A percentile compares a stretch with the other conserved stretches of the same genome.
These are phyloP conservation scores for Eueremaeus valkanovi DNA, from an alignment of 2,888 invertebrate species.

Conservation along the genomic window DNA sequence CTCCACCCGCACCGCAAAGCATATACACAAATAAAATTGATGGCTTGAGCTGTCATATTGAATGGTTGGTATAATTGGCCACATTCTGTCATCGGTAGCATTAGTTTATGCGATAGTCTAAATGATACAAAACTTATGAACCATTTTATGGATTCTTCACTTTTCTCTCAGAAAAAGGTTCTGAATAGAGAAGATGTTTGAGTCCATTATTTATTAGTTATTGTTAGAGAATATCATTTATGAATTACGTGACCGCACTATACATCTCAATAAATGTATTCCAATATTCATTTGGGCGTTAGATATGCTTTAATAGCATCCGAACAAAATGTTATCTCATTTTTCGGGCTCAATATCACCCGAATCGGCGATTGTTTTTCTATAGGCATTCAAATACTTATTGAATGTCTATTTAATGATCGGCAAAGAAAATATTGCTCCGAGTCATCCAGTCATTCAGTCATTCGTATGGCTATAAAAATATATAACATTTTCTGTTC, in stretches of 20 bases:
- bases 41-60: not conserved
- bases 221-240: conserved; percentile 24
- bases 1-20: not conserved
- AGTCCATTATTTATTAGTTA: conserved; percentile 27
- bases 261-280: conserved; percentile 26
- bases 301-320: not conserved
- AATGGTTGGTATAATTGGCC: not conserved
- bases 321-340: not conserved
- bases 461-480: too few species aligned
- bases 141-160: conserved; percentile 6
- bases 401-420: conserved; percentile 31
- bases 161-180: not conserved
- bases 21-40: conserved; percentile 12
- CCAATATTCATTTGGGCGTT: conserved; percentile 31
- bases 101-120: not conserved
- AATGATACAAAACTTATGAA: conserved; percentile 28
- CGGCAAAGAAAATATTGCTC: conserved; percentile 2
- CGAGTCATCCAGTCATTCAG: not conserved
- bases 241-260: conserved; percentile 28
- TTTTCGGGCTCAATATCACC: not conserved
- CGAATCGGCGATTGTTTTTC: conserved; percentile 12
- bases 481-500: not conserved
- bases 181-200: not conserved
- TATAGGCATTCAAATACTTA: conserved; percentile 3
- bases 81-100: conserved; percentile 4